Conservation (phyloP, 2,797 vertebrate species). For the Nyctibius grandis region DNA sequence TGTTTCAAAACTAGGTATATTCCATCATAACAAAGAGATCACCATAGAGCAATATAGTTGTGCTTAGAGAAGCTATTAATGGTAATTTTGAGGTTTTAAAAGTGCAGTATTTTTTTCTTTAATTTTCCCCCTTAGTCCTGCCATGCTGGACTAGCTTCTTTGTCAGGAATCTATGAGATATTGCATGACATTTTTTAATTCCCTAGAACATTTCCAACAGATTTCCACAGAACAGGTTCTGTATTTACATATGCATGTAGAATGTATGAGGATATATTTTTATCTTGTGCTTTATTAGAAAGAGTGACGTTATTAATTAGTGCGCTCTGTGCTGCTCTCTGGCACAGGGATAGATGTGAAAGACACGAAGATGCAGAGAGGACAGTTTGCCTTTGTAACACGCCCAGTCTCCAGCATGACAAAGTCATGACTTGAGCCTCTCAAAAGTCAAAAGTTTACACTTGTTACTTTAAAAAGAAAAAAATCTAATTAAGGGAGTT, state of each 20-base stretch:
- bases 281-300: not conserved
- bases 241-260: not conserved
- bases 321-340: not conserved
- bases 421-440: not conserved
- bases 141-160: not conserved
- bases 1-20: not conserved
- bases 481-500: not conserved
- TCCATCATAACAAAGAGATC: not conserved
- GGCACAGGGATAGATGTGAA: not conserved
- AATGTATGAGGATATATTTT: not conserved
- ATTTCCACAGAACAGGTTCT: not conserved
- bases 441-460: not conserved
- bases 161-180: not conserved
- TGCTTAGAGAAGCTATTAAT: not conserved
- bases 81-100: not conserved
- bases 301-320: not conserved
- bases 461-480: not conserved
- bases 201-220: not conserved
- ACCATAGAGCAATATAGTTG: not conserved
- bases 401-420: not conserved
- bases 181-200: not conserved
- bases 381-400: not conserved
- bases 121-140: not conserved
- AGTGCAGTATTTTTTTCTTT: not conserved
- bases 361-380: not conserved